phyloP scores from a whole-genome alignment of 2,113 vertebrate genomes.

The Microtus ochrogaster region DNA sequence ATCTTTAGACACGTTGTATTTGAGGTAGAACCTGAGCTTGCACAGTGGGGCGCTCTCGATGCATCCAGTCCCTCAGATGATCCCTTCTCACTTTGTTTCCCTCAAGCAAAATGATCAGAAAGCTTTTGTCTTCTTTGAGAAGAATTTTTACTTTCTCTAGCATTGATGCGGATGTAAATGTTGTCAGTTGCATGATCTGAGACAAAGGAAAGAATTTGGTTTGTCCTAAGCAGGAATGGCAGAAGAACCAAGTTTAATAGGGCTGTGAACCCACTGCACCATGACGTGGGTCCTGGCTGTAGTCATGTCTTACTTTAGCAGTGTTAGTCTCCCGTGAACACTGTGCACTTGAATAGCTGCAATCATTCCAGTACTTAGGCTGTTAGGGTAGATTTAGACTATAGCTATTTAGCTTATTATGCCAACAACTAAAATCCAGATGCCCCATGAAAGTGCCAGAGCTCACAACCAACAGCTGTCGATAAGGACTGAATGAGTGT shows the following conservation, averaged over 20 bases:
- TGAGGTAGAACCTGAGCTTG: neutral
- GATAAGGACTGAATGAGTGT: neutral
- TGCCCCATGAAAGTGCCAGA: neutral
- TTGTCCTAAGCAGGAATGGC: neutral
- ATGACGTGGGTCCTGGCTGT: neutral
- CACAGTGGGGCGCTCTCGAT: neutral
- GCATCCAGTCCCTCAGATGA: neutral
- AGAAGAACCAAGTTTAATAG: neutral
- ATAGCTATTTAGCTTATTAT: neutral
- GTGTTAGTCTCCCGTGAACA: neutral
- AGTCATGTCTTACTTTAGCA: neutral
- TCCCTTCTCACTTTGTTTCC: neutral
- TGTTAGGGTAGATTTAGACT: conserved; percentile 45
- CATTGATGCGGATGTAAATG: conserved; percentile 48
- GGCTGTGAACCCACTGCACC: neutral
- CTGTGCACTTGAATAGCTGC: neutral
- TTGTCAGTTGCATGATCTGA: conserved; percentile 56
- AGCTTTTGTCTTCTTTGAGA: neutral
- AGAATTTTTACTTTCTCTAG: conserved; percentile 49
- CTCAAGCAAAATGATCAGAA: neutral
- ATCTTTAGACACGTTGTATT: neutral
- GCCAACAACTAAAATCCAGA: conserved; percentile 20
- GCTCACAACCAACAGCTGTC: neutral
- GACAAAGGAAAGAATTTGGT: conserved; percentile 56
- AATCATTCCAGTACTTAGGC: neutral